phyloP scores from a whole-genome alignment of 2,888 invertebrate species.

The Thecophora atra region DNA sequence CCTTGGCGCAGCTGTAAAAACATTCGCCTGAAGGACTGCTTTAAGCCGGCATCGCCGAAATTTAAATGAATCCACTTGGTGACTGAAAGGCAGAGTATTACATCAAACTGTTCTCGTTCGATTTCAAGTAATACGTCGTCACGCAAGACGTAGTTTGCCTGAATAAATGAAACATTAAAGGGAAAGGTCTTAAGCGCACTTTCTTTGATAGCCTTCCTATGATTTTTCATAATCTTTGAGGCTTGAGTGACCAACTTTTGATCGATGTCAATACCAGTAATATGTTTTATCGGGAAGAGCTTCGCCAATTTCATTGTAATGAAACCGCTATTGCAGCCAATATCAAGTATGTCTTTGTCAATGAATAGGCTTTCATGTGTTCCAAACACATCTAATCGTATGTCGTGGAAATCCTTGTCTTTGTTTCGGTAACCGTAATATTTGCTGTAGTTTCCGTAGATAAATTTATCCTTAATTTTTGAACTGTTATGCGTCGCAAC shows the following conservation, averaged over 20 bases:
- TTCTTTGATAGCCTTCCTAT: slow-evolving; percentile 45
- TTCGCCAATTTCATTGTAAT: slow-evolving; percentile 81
- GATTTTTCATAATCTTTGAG: slow-evolving; percentile 43
- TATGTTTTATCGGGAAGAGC: slow-evolving; percentile 74
- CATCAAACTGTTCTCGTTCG: slow-evolving; percentile 82
- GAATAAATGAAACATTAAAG: slow-evolving; percentile 77
- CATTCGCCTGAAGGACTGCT: slow-evolving; percentile 82
- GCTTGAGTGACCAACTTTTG: slow-evolving; percentile 71
- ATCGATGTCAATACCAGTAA: slow-evolving; percentile 88
- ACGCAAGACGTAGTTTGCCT: slow-evolving; percentile 85
- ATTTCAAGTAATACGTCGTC: slow-evolving; percentile 76
- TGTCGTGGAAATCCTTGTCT: slow-evolving; percentile 72
- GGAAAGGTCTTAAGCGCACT: slow-evolving; percentile 71
- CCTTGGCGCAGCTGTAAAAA: slow-evolving; percentile 79
- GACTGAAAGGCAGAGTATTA: slow-evolving; percentile 83
- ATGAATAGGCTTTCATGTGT: slow-evolving; percentile 74
- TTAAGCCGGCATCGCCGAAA: slow-evolving; percentile 85
- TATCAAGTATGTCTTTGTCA: slow-evolving; percentile 80
- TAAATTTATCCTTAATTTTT: slow-evolving; percentile 50
- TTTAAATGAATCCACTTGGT: slow-evolving; percentile 94
- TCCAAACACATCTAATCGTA: slow-evolving; percentile 74
- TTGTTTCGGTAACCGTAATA: slow-evolving; percentile 88
- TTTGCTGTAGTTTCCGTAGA: slow-evolving; percentile 65
- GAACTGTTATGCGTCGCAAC: not conserved
- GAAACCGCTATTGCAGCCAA: slow-evolving; percentile 89